phyloP scores from a whole-genome alignment of 2,888 invertebrate species.

The Tolmerus cingulatus region DNA sequence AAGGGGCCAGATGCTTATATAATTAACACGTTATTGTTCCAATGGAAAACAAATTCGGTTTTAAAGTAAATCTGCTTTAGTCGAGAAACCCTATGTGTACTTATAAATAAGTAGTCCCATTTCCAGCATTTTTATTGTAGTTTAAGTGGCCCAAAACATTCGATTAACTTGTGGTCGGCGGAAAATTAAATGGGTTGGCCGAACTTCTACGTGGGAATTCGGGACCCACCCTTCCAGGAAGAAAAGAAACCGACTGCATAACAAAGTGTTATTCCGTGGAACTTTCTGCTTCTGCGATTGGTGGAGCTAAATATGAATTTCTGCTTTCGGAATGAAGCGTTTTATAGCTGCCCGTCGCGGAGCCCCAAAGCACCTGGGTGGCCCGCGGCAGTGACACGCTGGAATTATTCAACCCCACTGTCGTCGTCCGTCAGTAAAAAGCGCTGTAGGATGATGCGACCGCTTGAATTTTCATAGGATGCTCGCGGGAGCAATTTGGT shows the following conservation, averaged over 20 bases:
- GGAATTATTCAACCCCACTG: background rate
- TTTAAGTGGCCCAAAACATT: too few relatives aligned
- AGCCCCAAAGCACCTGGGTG: background rate
- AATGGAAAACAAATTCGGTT: too few relatives aligned
- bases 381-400: background rate
- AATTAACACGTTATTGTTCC: too few relatives aligned
- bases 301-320: background rate
- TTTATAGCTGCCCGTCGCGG: background rate
- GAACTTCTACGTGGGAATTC: background rate
- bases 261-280: background rate
- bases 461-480: conserved; percentile 3
- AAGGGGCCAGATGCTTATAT: too few relatives aligned
- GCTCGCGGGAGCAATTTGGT: conserved; percentile 19
- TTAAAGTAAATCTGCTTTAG: too few relatives aligned
- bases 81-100: too few relatives aligned
- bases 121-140: too few relatives aligned
- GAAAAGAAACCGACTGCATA: background rate
- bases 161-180: too few relatives aligned
- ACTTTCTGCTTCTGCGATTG: background rate
- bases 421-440: background rate
- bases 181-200: background rate
- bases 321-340: background rate
- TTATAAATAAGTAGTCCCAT: too few relatives aligned
- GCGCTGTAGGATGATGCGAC: background rate
- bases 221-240: background rate